Evolutionary conservation across 2,888 invertebrate species (phyloP), one percentile per base, ranked within the genome.

Genomic region (Latheticus oryzae): DNA sequence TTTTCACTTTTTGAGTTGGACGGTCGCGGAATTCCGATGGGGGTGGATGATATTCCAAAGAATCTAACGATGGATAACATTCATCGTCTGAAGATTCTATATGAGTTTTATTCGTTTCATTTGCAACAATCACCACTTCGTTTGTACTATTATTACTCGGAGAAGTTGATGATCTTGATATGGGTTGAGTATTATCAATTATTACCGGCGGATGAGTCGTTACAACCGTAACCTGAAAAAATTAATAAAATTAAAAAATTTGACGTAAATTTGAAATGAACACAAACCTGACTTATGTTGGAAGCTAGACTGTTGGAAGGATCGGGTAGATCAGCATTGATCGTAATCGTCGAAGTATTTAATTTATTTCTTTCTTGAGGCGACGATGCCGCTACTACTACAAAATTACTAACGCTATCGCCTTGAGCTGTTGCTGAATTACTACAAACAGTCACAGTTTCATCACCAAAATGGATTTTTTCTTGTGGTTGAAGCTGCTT

Each of bases 161-260:
- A 7, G 76, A 73, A 4, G 77, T 67, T 5, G 76, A 73, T 0
- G 83, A 81, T 67, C 83, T 80, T 9, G 84, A 82, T 28, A 60
- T 64, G 62, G 67, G 73, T 21, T 81, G 80, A 63, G 79, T 78
- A 62, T 84, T 87, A 64, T 88, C 88, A 59, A 87, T 85, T 33
- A 92, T 80, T 5, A 90, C 87, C 1, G 91, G 91, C 51, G 92
- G 93, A 78, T 93, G 93, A 38, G 90, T 91, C 8, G 89, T 89
- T 42, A 93, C 92, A 21, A 93, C 92, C 1, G 92, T 91, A 55
- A 92, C 89, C 73, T 88, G 85, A 19, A 60, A 65, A 5, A 15
- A 16, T 16, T 1, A 38, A 8, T 7, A n/a, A n/a, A 7, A 9
- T 23, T 16, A 35, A 38, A 3, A 12, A 59, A 28, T 33, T 37